phyloP scores from a whole-genome alignment of 2,113 vertebrate species.

The Ptychochromis oligacanthus region DNA sequence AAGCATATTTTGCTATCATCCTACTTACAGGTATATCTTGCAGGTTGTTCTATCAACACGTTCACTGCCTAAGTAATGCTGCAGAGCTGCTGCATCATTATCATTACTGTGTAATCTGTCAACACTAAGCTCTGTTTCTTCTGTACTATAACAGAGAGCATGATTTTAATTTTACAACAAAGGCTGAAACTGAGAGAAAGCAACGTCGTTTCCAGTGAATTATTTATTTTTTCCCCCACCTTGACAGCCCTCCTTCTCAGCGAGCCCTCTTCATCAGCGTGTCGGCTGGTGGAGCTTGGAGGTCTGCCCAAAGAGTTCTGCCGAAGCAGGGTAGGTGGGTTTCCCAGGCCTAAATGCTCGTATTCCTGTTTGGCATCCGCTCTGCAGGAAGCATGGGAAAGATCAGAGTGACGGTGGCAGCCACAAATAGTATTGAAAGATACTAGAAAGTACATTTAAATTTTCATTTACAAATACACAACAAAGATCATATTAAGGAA shows the following conservation, averaged over 20 bases:
- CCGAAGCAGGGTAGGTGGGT: slow-evolving; percentile 71
- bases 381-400: slow-evolving; percentile 44
- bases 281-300: slow-evolving; percentile 63
- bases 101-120: background rate
- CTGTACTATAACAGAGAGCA: background rate
- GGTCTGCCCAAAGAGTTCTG: slow-evolving; percentile 77
- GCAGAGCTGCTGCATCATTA: background rate
- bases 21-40: background rate
- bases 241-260: slow-evolving; percentile 81
- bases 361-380: slow-evolving; percentile 77
- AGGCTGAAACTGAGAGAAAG: background rate
- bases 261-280: slow-evolving; percentile 79
- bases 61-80: background rate
- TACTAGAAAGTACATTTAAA: too few relatives aligned
- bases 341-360: slow-evolving; percentile 79
- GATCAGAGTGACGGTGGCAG: background rate
- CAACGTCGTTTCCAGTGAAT: background rate
- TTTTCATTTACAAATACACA: too few relatives aligned
- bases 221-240: slow-evolving; percentile 65
- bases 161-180: background rate
- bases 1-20: background rate
- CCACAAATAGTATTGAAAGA: background rate
- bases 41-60: background rate
- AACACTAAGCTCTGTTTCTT: background rate
- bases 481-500: too few relatives aligned